Percentiles rank a stretch among this genome's conserved stretches.
Conservation (phyloP, 2,113 vertebrate genomes). For the Aptenodytes forsteri region DNA sequence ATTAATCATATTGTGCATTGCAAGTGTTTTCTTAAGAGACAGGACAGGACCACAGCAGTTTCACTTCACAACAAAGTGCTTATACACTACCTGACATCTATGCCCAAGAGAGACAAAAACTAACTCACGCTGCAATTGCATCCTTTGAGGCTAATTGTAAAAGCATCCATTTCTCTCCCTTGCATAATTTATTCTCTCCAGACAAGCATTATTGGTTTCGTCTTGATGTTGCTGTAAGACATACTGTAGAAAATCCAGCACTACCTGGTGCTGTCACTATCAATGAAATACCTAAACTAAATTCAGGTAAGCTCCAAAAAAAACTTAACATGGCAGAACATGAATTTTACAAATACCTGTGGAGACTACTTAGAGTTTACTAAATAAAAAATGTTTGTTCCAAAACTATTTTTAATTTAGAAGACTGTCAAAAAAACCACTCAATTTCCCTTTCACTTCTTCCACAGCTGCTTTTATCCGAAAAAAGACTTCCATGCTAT, state of each 20-base stretch:
- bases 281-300: background rate
- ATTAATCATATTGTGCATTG: background rate
- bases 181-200: background rate
- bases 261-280: background rate
- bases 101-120: background rate
- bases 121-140: background rate
- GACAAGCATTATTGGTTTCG: background rate
- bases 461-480: background rate
- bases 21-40: background rate
- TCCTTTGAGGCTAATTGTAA: background rate
- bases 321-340: background rate
- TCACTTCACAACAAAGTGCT: background rate
- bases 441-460: background rate
- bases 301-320: background rate
- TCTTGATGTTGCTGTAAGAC: background rate
- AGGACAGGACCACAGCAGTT: background rate
- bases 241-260: background rate
- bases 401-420: background rate
- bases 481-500: background rate
- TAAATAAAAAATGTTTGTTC: background rate
- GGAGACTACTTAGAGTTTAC: background rate
- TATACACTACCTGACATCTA: background rate
- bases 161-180: background rate
- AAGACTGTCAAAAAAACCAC: background rate
- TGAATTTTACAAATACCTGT: background rate